Base-by-base conservation (phyloP, 2,113 vertebrate genomes). In the Motacilla tschutschensis region DNA sequence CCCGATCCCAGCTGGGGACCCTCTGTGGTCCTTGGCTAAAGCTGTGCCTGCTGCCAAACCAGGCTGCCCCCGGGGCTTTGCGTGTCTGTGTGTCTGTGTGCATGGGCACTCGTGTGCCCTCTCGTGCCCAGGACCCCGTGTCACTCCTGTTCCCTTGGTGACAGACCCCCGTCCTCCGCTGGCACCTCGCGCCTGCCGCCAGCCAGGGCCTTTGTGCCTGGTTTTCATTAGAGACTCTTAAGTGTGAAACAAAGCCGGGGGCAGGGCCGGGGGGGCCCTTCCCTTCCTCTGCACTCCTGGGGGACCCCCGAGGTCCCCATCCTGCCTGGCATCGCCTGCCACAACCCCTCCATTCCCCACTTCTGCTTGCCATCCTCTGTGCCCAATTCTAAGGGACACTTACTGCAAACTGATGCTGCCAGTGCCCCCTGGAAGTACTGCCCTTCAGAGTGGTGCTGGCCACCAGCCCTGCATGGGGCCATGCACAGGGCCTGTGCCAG, bases 221-320 rank as follows among this genome's bases (percentile, higher is more conserved):
- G 48, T 84, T 95, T 95, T 95, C 93, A 96, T 96, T 95, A 94
- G 86, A 90, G 91, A n/a, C 76, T 93, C 70, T 88, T 87, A 90
- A 94, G 88, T 87, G 86, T 79, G 90, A 93, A 92, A 93, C 93
- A 96, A 96, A 94, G 91, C 79, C 2, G 5, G 65, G 63, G 92
- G 73, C 87, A 70, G 65, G 66, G 36, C 67, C 0, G 0, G 79
- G 79, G 79, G 75, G 77, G 65, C 53, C 16, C 46, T 79, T 86
- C 59, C 36, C 29, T 81, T 89, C 71, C 72, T 83, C 71, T 55
- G 51, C 0, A 6, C 72, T 72, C 57, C 46, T 57, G 62, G 17
- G 59, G 59, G 35, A 84, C 43, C 55, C 64, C 40, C 1, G 0
- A 44, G 16, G 40, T 76, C 63, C 43, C 46, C 0, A 0, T 65